phyloP scores from a whole-genome alignment of 2,888 invertebrate genomes.

The Tipula helvola region DNA sequence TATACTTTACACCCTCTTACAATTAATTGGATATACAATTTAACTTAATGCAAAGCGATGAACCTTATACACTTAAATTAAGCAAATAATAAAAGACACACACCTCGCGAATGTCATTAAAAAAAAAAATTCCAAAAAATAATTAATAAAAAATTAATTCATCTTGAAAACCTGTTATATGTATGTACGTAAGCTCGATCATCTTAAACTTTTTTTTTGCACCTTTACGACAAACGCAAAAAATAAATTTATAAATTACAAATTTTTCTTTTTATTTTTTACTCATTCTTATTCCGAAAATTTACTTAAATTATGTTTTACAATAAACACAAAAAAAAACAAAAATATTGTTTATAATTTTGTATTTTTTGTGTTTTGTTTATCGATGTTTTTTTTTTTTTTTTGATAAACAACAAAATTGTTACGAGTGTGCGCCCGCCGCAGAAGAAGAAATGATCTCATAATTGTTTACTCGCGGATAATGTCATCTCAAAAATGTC shows the following conservation, averaged over 20 bases:
- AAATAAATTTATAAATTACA: background rate
- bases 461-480: background rate
- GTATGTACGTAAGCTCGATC: background rate
- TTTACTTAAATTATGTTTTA: background rate
- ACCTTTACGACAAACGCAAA: background rate
- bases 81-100: background rate
- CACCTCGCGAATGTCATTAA: background rate
- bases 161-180: background rate
- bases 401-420: background rate
- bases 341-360: background rate
- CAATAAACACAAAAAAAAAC: background rate
- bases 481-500: background rate
- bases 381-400: background rate
- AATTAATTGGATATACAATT: background rate
- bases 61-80: background rate
- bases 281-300: background rate
- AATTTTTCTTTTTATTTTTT: background rate
- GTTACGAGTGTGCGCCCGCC: background rate
- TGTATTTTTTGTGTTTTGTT: background rate
- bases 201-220: background rate
- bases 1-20: background rate
- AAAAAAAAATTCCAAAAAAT: background rate
- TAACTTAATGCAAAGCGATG: background rate
- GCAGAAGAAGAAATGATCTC: background rate
- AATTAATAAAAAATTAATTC: background rate